Base-by-base conservation (phyloP, 2,888 invertebrate species). In the Pollenia angustigena region DNA sequence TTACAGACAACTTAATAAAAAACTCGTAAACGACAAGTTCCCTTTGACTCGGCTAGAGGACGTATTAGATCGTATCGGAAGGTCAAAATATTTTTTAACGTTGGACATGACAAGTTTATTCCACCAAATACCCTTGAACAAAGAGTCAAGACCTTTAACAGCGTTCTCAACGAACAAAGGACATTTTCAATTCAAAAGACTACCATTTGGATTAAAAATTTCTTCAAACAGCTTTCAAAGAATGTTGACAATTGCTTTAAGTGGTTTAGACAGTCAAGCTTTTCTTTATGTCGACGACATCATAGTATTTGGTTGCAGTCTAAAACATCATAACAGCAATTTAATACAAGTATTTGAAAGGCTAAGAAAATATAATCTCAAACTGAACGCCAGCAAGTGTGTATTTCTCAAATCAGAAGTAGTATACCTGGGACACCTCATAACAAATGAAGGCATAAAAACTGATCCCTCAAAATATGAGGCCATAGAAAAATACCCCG, bases 401-500 rank as follows among this genome's bases (percentile, higher is more conserved):
- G 46, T 66, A 56, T 56, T 72, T 72, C 11, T 72, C 2, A 72
- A 56, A 56, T 56, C 72, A 12, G 56, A 72, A 44, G 56, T 72
- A 44, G 44, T 72, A 12, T 72, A 72, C 18, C 56, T 72, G 8
- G 54, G 72, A 72, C 72, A 72, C 18, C 72, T 42, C 16, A 72
- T 72, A 42, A 72, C 56, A 16, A 48, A 66, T 46, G 18, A 66
- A 18, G 64, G 64, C 46, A 66, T 66, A 66, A 46, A 46, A 46
- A 66, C 64, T 12, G 72, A 72, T 56, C 72, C 58, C 18, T 56
- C 72, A 18, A 72, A 72, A 56, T 42, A 72, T 54, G 44, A 44
- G 12, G 42, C 12, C 4, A 56, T 72, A 42, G 72, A 72, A 66
- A 18, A 66, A 72, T 72, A 72, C n/a, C 56, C 72, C 42, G 42